A percentile compares a stretch with the other conserved stretches of the same genome.
Evolutionary conservation across 2,797 vertebrate genomes (phyloP).

Genomic region (Tolypeutes matacus): DNA sequence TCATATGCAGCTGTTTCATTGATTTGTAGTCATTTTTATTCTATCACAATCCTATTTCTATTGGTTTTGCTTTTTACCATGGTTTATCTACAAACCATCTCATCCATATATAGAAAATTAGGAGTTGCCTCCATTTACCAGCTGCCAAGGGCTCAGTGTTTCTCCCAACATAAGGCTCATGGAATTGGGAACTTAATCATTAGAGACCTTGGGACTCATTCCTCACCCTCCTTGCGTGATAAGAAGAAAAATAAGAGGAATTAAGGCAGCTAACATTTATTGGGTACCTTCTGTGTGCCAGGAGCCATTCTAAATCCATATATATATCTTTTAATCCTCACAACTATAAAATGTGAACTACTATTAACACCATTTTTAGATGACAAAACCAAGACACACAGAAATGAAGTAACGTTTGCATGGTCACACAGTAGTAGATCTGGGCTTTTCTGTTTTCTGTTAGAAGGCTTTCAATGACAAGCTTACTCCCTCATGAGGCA

Average conservation of each 20-base stretch:
- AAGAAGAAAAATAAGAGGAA: neutral
- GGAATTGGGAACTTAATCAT: neutral
- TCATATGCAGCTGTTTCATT: neutral
- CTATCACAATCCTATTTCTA: neutral
- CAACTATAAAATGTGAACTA: neutral
- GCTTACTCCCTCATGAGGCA: accelerated
- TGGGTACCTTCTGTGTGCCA: neutral
- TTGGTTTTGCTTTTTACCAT: neutral
- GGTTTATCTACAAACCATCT: neutral
- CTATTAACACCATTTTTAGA: neutral
- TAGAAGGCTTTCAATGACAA: neutral
- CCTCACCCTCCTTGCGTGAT: neutral
- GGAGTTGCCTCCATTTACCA: neutral
- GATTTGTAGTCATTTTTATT: neutral
- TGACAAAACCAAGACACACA: neutral
- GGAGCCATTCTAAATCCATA: neutral
- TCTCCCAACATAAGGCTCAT: neutral
- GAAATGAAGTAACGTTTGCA: neutral
- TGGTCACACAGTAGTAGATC: neutral
- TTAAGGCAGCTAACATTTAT: neutral
- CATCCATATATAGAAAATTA: neutral
- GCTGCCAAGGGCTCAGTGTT: neutral
- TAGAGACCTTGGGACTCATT: too few relatives aligned
- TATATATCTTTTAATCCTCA: neutral
- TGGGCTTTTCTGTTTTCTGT: neutral